These are phyloP conservation scores for Drosophila quadrilineata DNA, from an alignment of 1,140 invertebrate genomes.

Conservation along the genomic window DNA sequence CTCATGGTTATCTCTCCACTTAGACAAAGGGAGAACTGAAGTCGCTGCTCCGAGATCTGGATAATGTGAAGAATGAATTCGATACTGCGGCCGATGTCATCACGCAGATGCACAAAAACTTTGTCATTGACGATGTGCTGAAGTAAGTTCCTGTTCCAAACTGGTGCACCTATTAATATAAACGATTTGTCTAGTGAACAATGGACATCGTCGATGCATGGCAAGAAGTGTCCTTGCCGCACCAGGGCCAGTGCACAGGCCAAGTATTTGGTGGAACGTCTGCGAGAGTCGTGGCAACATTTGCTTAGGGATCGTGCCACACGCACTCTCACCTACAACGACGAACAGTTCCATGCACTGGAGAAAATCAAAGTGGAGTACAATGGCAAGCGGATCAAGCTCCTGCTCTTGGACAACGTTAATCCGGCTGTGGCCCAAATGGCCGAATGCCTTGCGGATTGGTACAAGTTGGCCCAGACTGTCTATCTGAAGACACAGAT, in stretches of 20 bases:
- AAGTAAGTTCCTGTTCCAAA: no score
- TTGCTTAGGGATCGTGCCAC: conserved; percentile 92
- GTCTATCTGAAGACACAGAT: conserved; percentile 88
- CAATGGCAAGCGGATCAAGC: conserved; percentile 86
- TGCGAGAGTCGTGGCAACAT: conserved; percentile 96
- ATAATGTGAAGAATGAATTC: conserved; percentile 66
- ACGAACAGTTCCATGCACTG: conserved; percentile 95
- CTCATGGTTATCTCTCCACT: not conserved
- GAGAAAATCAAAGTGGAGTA: conserved; percentile 89
- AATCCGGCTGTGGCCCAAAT: conserved; percentile 85
- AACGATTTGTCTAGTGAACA: conserved; percentile 82
- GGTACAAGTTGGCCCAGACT: conserved; percentile 91
- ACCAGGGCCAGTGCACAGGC: conserved; percentile 87
- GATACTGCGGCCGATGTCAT: conserved; percentile 75
- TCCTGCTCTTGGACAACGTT: conserved; percentile 85
- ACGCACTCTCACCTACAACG: conserved; percentile 92
- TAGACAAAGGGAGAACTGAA: conserved; percentile 68
- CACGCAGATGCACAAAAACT: conserved; percentile 74
- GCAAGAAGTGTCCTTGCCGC: conserved; percentile 86
- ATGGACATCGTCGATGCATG: conserved; percentile 87
- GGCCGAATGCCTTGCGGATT: conserved; percentile 89
- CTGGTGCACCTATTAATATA: not conserved
- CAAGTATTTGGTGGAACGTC: conserved; percentile 88
- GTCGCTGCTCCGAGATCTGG: conserved; percentile 40
- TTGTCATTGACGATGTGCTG: conserved; percentile 69